These are phyloP conservation scores for Drosophila ironensis DNA, from an alignment of 1,140 invertebrate species.

Conservation along the genomic window DNA sequence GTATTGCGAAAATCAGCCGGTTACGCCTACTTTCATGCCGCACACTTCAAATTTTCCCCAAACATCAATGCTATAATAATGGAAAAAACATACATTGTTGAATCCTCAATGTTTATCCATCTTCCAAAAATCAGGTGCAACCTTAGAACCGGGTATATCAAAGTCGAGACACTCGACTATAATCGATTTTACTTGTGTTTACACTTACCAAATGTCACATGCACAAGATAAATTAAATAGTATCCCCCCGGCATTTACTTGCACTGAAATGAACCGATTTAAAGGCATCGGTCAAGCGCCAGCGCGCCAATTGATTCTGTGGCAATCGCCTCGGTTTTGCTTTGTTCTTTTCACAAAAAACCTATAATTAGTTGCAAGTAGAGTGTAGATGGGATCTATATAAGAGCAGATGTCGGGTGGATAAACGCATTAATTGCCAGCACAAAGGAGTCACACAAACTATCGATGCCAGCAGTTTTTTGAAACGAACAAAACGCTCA, in stretches of 20 bases:
- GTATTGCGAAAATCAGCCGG: no score
- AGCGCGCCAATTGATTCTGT: slow-evolving; percentile 4
- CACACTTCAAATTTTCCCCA: no score
- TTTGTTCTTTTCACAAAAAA: background rate
- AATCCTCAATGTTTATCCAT: no score
- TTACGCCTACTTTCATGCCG: no score
- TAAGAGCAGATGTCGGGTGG: slow-evolving; percentile 49
- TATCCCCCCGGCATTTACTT: slow-evolving; percentile 9
- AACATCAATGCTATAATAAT: no score
- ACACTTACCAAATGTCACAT: slow-evolving; percentile 63
- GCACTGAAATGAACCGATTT: background rate
- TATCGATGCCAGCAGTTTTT: slow-evolving; percentile 62
- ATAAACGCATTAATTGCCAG: slow-evolving; percentile 45
- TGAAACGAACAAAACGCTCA: no score
- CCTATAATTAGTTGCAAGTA: slow-evolving; percentile 52
- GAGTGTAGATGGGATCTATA: slow-evolving; percentile 35
- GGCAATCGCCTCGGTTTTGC: background rate
- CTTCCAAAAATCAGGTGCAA: no score
- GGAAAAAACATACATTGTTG: no score
- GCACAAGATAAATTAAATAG: slow-evolving; percentile 9
- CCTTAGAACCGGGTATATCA: no score
- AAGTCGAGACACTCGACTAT: no score
- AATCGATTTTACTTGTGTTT: no score
- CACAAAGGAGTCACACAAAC: slow-evolving; percentile 45
- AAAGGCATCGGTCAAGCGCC: slow-evolving; percentile 19